Base-by-base conservation (phyloP, 2,797 vertebrate species). In the Sebastes goodei region DNA sequence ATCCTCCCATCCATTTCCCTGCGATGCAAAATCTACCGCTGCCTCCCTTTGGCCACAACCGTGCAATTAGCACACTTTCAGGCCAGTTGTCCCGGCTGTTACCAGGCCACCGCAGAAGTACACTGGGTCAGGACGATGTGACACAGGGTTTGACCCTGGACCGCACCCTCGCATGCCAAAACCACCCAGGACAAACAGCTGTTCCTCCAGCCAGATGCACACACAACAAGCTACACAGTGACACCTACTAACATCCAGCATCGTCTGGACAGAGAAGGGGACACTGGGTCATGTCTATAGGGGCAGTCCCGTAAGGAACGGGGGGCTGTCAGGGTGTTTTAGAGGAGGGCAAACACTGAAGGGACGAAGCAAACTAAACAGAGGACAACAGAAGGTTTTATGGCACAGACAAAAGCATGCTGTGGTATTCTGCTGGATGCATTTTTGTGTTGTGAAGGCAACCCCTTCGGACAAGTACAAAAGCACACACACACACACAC, bases 141-240 rank as follows among this genome's bases (percentile, higher is more conserved):
- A 91, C 83, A 88, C 21, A 21, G 74, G 87, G 84, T 91, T 87
- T 90, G 92, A 92, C 92, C 90, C 84, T 20, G 64, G 20, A 92
- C 92, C 90, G 25, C 93, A 89, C 70, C 62, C 75, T 52, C 27
- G 17, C 64, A 46, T 53, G 87, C 90, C 88, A 92, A 93, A 93
- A 92, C 90, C 89, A 82, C 92, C 79, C 86, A 74, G 88, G 80
- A 90, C 90, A 93, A 92, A 94, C 92, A 94, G 90, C 87, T 94
- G 91, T 81, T 89, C 71, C 57, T 82, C 73, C 75, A 86, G 89
- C 84, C 88, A 93, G 83, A 87, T 76, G 82, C 74, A 57, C 67
- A 70, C 75, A 86, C 71, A 81, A 68, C 61, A 55, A 81, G 81
- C 78, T 60, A 17, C 52, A 79, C 71, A 80, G 78, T 81, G 83